A percentile compares a stretch with the other conserved stretches of the same genome.
Evolutionary conservation across 2,797 vertebrate species (phyloP).

Genomic region (Geotrypetes seraphini): DNA sequence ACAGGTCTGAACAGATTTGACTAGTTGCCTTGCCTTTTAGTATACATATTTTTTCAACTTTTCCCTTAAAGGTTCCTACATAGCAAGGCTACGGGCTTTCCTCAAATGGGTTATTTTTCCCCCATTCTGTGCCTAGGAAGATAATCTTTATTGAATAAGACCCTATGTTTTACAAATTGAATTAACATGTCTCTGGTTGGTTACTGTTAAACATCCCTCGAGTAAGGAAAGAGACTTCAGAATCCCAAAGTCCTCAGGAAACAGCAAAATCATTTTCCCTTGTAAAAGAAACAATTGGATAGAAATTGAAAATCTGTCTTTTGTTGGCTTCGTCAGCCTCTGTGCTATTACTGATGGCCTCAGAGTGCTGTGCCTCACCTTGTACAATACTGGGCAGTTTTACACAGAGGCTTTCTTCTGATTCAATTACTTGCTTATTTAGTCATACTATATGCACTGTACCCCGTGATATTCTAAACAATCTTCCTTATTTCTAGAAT

Average conservation of each 20-base stretch:
- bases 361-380: too few species aligned
- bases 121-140: constrained; percentile 22
- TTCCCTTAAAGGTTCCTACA: too few species aligned
- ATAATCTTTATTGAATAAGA: background rate
- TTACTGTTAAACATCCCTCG: constrained; percentile 33
- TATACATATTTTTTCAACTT: constrained; percentile 27
- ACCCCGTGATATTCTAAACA: too few species aligned
- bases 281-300: constrained; percentile 32
- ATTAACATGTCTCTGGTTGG: constrained; percentile 41
- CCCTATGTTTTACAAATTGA: constrained; percentile 33
- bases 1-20: constrained; percentile 30
- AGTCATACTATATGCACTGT: too few species aligned
- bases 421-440: too few species aligned
- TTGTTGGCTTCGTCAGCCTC: constrained; percentile 14
- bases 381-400: too few species aligned
- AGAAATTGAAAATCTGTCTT: constrained; percentile 15
- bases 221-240: constrained; percentile 33
- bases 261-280: constrained; percentile 16
- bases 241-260: constrained; percentile 15
- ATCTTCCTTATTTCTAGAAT: too few species aligned
- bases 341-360: constrained; percentile 19
- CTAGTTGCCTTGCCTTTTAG: constrained; percentile 23
- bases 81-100: too few species aligned
- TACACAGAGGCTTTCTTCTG: too few species aligned
- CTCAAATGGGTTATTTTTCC: constrained; percentile 18